A percentile compares a stretch with the other conserved stretches of the same genome.
Evolutionary conservation across 2,113 vertebrate genomes (phyloP).

Genomic region (Chaenocephalus aceratus): DNA sequence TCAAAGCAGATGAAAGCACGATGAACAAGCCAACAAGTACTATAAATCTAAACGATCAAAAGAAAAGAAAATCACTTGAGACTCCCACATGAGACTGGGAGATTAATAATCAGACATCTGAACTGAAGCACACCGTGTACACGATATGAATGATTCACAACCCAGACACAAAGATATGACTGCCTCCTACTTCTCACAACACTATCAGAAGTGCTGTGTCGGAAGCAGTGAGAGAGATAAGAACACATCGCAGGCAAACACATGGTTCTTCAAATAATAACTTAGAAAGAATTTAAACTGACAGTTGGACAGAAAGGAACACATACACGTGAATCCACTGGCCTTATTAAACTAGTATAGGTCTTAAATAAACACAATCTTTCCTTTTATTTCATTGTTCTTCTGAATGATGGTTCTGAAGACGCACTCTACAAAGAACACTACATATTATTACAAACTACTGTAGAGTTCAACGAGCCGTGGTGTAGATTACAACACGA

Average conservation of each 20-base stretch:
- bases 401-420: neutral
- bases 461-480: neutral
- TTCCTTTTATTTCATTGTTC: neutral
- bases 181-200: neutral
- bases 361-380: neutral
- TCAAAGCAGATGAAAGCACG: neutral
- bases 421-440: neutral
- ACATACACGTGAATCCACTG: neutral
- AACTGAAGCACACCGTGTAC: neutral
- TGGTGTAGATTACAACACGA: neutral
- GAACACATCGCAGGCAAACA: neutral
- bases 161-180: neutral
- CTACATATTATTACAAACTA: neutral
- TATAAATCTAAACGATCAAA: neutral
- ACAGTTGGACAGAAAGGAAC: neutral
- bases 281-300: too few relatives aligned
- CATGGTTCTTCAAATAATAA: neutral
- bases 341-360: neutral
- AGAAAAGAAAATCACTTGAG: neutral
- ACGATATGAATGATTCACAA: neutral
- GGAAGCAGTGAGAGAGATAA: neutral
- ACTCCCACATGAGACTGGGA: neutral
- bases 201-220: neutral
- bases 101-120: slow-evolving; percentile 4
- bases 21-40: neutral